Evolutionary conservation across 1,140 invertebrate genomes (phyloP).

Genomic region (Zophobas morio): DNA sequence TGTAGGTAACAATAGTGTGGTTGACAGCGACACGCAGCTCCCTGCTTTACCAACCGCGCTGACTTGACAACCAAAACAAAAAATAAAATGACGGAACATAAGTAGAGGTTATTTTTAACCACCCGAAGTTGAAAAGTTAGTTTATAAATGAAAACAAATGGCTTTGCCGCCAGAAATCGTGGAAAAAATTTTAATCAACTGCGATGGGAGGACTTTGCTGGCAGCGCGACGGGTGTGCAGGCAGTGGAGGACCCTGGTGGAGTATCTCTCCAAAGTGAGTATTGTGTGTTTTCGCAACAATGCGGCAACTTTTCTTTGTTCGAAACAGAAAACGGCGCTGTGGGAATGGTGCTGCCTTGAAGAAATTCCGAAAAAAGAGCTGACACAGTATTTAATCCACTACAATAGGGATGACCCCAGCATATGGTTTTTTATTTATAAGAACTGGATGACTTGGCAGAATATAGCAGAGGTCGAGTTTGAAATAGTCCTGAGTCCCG

Average conservation of each 20-base stretch:
- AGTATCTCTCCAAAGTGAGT: slow-evolving; percentile 61
- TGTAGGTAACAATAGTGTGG: too few relatives aligned
- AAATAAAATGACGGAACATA: slow-evolving; percentile 21
- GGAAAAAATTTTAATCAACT: slow-evolving; percentile 61
- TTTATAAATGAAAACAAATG: slow-evolving; percentile 52
- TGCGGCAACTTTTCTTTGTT: slow-evolving; percentile 41
- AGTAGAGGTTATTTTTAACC: slow-evolving; percentile 34
- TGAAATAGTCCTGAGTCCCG: slow-evolving; percentile 57
- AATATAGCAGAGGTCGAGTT: slow-evolving; percentile 54
- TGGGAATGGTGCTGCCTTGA: slow-evolving; percentile 63
- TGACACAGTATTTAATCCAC: slow-evolving; percentile 60
- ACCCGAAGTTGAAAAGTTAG: slow-evolving; percentile 1
- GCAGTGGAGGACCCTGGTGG: slow-evolving; percentile 56
- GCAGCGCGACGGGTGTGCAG: slow-evolving; percentile 56
- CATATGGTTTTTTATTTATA: slow-evolving; percentile 61
- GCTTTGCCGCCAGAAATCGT: slow-evolving; percentile 62
- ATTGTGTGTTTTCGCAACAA: slow-evolving; percentile 29
- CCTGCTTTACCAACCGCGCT: background rate
- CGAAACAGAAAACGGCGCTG: slow-evolving; percentile 60
- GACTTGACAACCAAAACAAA: slow-evolving; percentile 1
- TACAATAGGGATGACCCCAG: slow-evolving; percentile 54
- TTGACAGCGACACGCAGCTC: background rate
- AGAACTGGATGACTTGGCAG: slow-evolving; percentile 62
- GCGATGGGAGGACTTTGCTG: slow-evolving; percentile 63
- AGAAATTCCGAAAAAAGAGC: slow-evolving; percentile 61